These are phyloP conservation scores for Philereme vetulata DNA, from an alignment of 2,888 invertebrate species.

Conservation along the genomic window DNA sequence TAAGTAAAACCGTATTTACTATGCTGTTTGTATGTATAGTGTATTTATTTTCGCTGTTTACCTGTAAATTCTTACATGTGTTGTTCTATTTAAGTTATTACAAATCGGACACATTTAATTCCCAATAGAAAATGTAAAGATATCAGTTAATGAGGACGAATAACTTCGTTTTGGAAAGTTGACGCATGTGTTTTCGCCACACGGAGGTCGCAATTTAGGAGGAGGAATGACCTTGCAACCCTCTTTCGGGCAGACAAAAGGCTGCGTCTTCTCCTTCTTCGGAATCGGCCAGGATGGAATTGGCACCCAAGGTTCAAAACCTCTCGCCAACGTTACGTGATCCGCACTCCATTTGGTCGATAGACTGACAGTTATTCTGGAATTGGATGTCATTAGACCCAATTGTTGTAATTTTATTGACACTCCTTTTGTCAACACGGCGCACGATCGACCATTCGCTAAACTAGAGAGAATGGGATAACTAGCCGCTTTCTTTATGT, in stretches of 20 bases:
- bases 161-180: slow-evolving; percentile 51
- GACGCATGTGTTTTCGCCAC: slow-evolving; percentile 49
- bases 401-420: slow-evolving; percentile 29
- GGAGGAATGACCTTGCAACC: slow-evolving; percentile 55
- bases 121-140: slow-evolving; percentile 2
- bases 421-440: slow-evolving; percentile 32
- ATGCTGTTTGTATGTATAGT: no score
- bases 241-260: slow-evolving; percentile 55
- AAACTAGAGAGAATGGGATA: background rate
- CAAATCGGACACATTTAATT: slow-evolving; percentile 7
- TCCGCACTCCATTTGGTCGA: slow-evolving; percentile 17
- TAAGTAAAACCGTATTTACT: no score
- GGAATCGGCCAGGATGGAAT: slow-evolving; percentile 66
- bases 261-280: slow-evolving; percentile 41
- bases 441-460: slow-evolving; percentile 8
- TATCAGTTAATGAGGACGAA: slow-evolving; percentile 36
- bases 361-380: slow-evolving; percentile 3
- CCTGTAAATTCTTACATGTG: slow-evolving; percentile 21
- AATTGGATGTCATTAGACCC: slow-evolving; percentile 15
- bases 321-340: slow-evolving; percentile 42
- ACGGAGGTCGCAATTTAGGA: slow-evolving; percentile 42
- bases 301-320: slow-evolving; percentile 67
- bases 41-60: slow-evolving; percentile 58
- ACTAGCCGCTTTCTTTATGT: background rate
- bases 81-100: no score